Evolutionary conservation across 2,113 vertebrate genomes (phyloP).

Genomic region (Toxotes chatareus): DNA sequence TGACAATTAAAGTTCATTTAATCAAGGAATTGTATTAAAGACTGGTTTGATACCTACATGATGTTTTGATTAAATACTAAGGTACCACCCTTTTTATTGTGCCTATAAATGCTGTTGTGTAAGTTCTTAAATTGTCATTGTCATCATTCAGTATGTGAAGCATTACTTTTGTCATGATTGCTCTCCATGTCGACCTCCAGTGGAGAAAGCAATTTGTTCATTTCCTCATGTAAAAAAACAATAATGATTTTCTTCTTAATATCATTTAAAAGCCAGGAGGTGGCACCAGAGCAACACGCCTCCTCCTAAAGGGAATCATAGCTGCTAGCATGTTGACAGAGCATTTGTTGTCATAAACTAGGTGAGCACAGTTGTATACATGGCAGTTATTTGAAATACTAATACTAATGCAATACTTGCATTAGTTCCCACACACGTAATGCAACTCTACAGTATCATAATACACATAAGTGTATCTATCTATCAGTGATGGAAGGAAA

Average conservation of each 20-base stretch:
- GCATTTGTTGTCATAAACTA: neutral
- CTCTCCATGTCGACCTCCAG: constrained; percentile 6
- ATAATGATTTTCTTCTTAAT: neutral
- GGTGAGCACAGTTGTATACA: neutral
- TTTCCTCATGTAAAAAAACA: neutral
- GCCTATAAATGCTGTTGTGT: neutral
- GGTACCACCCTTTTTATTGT: neutral
- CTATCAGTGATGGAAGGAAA: neutral
- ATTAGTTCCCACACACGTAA: neutral
- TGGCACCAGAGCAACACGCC: constrained; percentile 50
- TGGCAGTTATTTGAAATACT: neutral
- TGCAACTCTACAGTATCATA: neutral
- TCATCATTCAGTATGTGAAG: neutral
- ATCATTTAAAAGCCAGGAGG: constrained; percentile 51
- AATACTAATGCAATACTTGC: neutral
- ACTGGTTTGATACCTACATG: neutral
- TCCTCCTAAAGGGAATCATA: constrained; percentile 12
- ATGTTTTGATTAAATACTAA: neutral
- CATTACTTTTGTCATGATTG: neutral
- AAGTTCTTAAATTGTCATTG: neutral
- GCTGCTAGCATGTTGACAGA: constrained; percentile 15
- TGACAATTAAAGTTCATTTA: neutral
- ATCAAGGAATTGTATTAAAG: neutral
- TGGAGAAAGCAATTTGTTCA: constrained; percentile 8
- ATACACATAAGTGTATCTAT: neutral